Conservation (phyloP, 2,113 vertebrate genomes). For the Apistogramma diplotaenia region DNA sequence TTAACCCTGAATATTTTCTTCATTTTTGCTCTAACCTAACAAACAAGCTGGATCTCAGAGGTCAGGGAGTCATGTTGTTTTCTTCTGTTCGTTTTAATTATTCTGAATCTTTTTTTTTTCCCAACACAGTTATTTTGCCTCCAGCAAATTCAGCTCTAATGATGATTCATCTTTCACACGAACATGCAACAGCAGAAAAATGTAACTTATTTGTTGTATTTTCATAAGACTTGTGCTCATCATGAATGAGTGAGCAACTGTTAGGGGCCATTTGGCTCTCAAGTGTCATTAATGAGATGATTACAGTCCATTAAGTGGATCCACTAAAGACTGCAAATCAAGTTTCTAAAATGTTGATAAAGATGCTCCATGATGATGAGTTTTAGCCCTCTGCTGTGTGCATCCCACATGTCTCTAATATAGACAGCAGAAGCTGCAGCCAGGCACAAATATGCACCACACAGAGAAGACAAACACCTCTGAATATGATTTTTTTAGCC, state of each 20-base stretch:
- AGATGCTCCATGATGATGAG: neutral
- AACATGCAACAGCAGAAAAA: neutral
- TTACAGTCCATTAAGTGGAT: neutral
- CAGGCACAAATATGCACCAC: fast-evolving
- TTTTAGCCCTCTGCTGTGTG: neutral
- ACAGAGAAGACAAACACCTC: neutral
- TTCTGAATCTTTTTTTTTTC: neutral
- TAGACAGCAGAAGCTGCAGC: neutral
- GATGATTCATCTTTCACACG: neutral
- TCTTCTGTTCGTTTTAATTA: neutral
- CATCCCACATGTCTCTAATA: neutral
- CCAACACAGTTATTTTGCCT: neutral
- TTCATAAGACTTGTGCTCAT: neutral
- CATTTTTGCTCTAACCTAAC: neutral
- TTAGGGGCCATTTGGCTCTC: neutral
- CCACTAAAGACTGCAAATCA: neutral
- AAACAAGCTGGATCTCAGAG: neutral
- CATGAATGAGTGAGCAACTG: neutral
- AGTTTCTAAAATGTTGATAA: fast-evolving
- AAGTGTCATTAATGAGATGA: neutral
- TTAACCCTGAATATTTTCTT: neutral
- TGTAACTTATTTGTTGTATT: fast-evolving
- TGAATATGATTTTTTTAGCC: neutral
- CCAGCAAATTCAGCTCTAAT: neutral
- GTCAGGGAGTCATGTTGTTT: neutral